These are phyloP conservation scores for Enteromius viviparus DNA, from an alignment of 2,797 vertebrate species.

Conservation along the genomic window DNA sequence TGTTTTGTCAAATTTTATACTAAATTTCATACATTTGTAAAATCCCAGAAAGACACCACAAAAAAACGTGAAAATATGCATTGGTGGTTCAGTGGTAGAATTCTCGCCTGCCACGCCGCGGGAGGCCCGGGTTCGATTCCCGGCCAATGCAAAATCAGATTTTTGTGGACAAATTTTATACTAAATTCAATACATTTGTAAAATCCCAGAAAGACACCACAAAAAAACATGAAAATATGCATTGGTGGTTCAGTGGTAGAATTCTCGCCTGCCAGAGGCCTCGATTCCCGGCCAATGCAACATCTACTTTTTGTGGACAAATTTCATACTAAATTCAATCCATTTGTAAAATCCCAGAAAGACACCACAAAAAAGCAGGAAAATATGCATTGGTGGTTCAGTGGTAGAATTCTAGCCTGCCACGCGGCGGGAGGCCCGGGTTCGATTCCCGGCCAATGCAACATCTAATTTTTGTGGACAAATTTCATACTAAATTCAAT, in stretches of 20 bases:
- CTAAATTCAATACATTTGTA: too few relatives aligned
- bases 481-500: too few relatives aligned
- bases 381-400: conserved; percentile 60
- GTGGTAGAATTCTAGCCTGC: conserved; percentile 66
- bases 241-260: conserved; percentile 65
- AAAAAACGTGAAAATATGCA: conserved; percentile 7
- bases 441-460: conserved; percentile 81
- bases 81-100: conserved; percentile 66
- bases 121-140: conserved; percentile 81
- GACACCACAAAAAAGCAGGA: too few relatives aligned
- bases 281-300: too few relatives aligned
- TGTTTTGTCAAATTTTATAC: neutral
- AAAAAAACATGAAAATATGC: neutral
- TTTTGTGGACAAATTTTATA: too few relatives aligned
- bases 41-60: too few relatives aligned
- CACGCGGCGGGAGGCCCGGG: conserved; percentile 76
- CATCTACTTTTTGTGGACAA: too few relatives aligned
- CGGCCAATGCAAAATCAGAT: conserved; percentile 70
- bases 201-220: too few relatives aligned
- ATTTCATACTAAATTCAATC: too few relatives aligned
- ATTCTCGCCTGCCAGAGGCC: conserved; percentile 67
- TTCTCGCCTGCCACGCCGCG: conserved; percentile 69
- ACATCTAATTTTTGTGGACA: neutral
- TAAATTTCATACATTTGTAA: too few relatives aligned
- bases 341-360: too few relatives aligned